Evolutionary conservation across 2,797 vertebrate species (phyloP).

Genomic region (Clarias laeviceps): DNA sequence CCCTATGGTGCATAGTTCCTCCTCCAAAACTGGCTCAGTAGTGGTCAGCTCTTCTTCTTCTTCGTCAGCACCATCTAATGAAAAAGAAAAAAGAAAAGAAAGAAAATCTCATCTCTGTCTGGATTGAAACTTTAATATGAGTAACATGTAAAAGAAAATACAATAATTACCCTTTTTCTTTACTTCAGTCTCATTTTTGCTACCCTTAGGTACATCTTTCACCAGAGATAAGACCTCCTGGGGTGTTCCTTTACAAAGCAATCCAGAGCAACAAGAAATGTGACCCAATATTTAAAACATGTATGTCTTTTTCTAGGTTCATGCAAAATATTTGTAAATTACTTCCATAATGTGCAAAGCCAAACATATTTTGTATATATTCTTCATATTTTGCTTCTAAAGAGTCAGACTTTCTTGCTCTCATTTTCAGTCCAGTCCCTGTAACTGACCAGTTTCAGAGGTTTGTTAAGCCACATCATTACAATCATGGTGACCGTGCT

Average conservation of each 20-base stretch:
- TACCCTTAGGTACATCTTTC: constrained; percentile 73
- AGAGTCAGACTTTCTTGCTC: too few species aligned
- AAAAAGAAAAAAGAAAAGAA: background rate
- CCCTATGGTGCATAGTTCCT: constrained; percentile 57
- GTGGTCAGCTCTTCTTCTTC: constrained; percentile 43
- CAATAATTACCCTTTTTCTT: constrained; percentile 72
- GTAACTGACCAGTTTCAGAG: too few species aligned
- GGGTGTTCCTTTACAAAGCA: constrained; percentile 78
- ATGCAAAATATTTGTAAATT: background rate
- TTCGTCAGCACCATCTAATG: constrained; percentile 44
- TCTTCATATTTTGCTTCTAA: too few species aligned
- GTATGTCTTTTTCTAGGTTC: background rate
- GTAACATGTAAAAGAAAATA: background rate
- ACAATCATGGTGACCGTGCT: too few species aligned
- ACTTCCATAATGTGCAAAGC: background rate
- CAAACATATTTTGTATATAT: too few species aligned
- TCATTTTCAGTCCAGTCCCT: too few species aligned
- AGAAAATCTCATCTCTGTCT: background rate
- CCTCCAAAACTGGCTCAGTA: constrained; percentile 41
- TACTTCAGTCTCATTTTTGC: constrained; percentile 51
- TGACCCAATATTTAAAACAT: background rate
- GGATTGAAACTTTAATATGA: background rate
- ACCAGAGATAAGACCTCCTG: constrained; percentile 85
- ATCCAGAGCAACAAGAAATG: constrained; percentile 30
- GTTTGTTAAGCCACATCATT: too few species aligned